Evolutionary conservation across 2,888 invertebrate species (phyloP).

Genomic region (Strigamia crassipes): DNA sequence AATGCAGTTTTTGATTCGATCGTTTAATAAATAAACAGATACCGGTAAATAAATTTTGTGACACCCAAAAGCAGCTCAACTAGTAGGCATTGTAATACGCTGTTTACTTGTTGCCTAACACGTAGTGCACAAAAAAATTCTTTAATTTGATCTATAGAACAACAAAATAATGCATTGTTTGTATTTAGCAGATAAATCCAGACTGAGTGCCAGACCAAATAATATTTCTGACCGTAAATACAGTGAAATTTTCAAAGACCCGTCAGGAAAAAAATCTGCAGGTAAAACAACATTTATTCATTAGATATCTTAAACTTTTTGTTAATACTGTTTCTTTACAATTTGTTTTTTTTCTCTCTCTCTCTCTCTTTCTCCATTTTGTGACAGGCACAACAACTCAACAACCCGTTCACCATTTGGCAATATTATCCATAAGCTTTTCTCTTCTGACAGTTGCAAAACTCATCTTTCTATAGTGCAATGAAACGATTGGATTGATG

Average conservation of each 20-base stretch:
- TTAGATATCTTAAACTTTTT: not conserved
- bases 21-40: too few species aligned
- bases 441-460: not conserved
- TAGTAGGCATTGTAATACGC: too few species aligned
- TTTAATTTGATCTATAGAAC: too few species aligned
- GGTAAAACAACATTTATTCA: not conserved
- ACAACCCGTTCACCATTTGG: not conserved
- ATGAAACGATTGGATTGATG: not conserved
- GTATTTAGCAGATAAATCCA: not conserved
- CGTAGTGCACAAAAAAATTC: too few species aligned
- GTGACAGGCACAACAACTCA: not conserved
- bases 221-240: not conserved
- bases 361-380: not conserved
- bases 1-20: too few species aligned
- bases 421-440: not conserved
- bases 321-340: too few species aligned
- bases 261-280: not conserved
- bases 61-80: too few species aligned
- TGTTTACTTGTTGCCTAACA: too few species aligned
- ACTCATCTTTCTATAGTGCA: constrained; percentile 1
- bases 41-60: too few species aligned
- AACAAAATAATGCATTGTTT: too few species aligned
- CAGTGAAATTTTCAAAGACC: not conserved
- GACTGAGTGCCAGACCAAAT: not conserved
- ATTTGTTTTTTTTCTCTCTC: too few species aligned